A percentile compares a stretch with the other conserved stretches of the same genome.
phyloP scores from a whole-genome alignment of 2,888 invertebrate species.

The Zaprionus lineosus region DNA sequence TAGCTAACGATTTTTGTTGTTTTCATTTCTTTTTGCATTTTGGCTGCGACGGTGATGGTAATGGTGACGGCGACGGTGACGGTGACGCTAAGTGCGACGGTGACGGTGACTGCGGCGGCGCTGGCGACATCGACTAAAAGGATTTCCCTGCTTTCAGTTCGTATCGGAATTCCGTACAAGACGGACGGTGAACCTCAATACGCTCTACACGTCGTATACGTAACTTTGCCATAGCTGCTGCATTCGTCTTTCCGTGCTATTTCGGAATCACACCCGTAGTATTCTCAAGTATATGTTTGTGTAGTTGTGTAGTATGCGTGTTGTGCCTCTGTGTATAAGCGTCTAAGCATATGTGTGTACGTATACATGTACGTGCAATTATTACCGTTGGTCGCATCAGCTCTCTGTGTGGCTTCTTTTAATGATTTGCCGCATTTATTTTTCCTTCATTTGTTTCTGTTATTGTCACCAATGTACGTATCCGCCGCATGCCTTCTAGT shows the following conservation, averaged over 20 bases:
- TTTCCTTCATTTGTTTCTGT: constrained; percentile 11
- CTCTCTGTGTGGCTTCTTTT: constrained; percentile 55
- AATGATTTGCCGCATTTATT: constrained; percentile 41
- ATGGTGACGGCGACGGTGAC: not conserved
- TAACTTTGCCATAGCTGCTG: constrained; percentile 37
- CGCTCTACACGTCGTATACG: constrained; percentile 27
- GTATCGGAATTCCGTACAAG: constrained; percentile 64
- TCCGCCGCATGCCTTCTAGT: constrained; percentile 21
- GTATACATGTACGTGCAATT: constrained; percentile 15
- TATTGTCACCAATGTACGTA: constrained; percentile 23
- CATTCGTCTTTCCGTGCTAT: constrained; percentile 44
- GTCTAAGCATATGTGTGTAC: too few species aligned
- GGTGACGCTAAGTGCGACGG: constrained; percentile 24
- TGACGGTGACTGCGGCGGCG: constrained; percentile 1
- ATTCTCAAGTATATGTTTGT: constrained; percentile 20
- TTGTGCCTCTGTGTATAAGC: too few species aligned
- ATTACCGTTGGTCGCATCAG: constrained; percentile 18
- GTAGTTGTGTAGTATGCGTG: constrained; percentile 2
- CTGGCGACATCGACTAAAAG: constrained; percentile 40
- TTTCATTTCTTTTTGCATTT: constrained; percentile 38
- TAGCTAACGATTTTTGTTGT: constrained; percentile 34
- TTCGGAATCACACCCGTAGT: constrained; percentile 42
- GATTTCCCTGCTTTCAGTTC: constrained; percentile 63
- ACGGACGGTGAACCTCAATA: constrained; percentile 32
- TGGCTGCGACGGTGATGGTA: too few species aligned